These are phyloP conservation scores for Scyliorhinus canicula DNA, from an alignment of 2,797 vertebrate genomes.

Conservation along the genomic window DNA sequence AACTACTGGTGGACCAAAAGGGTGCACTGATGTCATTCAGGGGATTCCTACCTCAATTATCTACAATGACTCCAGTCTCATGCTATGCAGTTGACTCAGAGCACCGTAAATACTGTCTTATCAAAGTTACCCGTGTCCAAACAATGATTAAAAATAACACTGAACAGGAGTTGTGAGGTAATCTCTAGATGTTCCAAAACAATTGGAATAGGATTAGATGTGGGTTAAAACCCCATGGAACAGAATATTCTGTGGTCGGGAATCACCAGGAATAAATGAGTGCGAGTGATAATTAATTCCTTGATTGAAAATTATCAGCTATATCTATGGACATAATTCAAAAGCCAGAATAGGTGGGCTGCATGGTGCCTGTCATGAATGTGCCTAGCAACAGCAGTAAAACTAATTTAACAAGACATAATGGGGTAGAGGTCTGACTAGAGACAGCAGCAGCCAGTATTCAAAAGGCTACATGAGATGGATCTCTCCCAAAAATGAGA, in stretches of 20 bases:
- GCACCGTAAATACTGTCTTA: background rate
- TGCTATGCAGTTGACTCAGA: background rate
- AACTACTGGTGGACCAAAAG: background rate
- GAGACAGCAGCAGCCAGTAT: too few species aligned
- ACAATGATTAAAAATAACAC: background rate
- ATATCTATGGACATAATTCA: background rate
- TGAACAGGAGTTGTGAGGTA: background rate
- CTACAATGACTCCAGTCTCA: background rate
- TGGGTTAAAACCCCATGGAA: background rate
- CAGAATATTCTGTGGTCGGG: too few species aligned
- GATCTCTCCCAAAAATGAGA: too few species aligned
- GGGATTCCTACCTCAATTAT: background rate
- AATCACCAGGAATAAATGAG: background rate
- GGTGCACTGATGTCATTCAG: too few species aligned
- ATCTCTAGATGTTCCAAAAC: background rate
- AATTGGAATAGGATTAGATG: background rate
- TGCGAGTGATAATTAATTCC: too few species aligned
- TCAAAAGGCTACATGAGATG: too few species aligned
- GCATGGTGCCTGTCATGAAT: background rate
- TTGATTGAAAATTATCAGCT: too few species aligned
- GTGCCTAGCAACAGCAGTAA: too few species aligned
- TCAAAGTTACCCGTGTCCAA: background rate
- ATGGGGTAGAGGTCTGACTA: too few species aligned
- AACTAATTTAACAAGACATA: too few species aligned
- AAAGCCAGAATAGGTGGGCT: background rate